Base-by-base conservation (phyloP, 2,888 invertebrate species). In the Pachymerium ferrugineum region DNA sequence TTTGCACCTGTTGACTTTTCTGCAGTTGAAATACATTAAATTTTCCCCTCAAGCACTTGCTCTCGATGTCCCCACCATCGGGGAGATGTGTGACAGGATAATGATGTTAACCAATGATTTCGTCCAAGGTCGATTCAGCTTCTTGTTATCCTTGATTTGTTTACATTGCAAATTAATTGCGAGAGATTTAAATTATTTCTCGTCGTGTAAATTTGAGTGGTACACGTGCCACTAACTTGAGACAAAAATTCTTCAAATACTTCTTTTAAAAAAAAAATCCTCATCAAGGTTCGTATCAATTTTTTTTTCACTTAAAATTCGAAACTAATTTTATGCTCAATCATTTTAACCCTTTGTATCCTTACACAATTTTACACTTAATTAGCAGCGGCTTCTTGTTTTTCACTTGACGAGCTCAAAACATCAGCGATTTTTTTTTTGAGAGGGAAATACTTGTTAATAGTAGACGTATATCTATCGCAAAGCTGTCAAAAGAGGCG, bases 121-220 rank as follows among this genome's bases (percentile, higher is more conserved):
- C 62, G 25, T 62, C 62, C 22, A 62, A 28, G 62, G 25, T 28
- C 62, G n/a, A 62, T 62, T 62, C 62, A 6, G 62, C 62, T 28
- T 22, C 62, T 62, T n/a, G 62, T 62, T 62, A 62, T 62, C 62
- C 62, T 62, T 62, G 62, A 62, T 62, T 62, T 62, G 62, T 62
- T 62, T 62, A 62, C 62, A 62, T 28, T 62, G 62, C 62, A 25
- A 62, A 62, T 62, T 25, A 62, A 62, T 62, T 62, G 62, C 62
- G 28, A 10, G n/a, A n/a, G 3, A 1, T 25, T 62, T 62, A 62
- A 62, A 62, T 62, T 62, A 62, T 62, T 62, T 54, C n/a, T 62
- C 22, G 25, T 28, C 14, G 62, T 12, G 62, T 28, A 28, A 62
- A 62, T 28, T 54, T 10, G 10, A 12, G 10, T 62, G 62, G 25